A percentile compares a stretch with the other conserved stretches of the same genome.
phyloP scores from a whole-genome alignment of 2,888 invertebrate genomes.

The Eristalis pertinax region DNA sequence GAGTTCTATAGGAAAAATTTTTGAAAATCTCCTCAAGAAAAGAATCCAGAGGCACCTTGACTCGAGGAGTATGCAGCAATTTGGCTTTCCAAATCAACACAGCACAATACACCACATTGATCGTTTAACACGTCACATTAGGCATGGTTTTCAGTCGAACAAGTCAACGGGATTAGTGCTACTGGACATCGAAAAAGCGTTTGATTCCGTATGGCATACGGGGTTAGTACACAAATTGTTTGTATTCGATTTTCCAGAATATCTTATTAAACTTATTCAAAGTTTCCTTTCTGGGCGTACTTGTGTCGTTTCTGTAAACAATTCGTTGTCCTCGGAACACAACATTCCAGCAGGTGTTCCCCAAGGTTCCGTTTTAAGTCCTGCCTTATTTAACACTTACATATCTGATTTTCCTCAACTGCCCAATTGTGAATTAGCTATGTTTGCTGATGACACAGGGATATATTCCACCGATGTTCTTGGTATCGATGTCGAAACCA shows the following conservation, averaged over 20 bases:
- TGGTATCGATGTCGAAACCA: neutral
- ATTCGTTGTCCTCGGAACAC: neutral
- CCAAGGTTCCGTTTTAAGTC: slow-evolving; percentile 17
- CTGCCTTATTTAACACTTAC: slow-evolving; percentile 2
- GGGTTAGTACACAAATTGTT: neutral
- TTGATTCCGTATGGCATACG: neutral
- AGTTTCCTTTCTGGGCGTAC: neutral
- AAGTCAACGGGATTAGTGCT: neutral
- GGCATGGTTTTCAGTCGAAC: neutral
- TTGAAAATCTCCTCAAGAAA: neutral
- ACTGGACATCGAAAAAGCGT: neutral
- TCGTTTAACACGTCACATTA: neutral
- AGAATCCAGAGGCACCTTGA: neutral
- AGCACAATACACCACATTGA: neutral
- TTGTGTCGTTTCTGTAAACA: neutral
- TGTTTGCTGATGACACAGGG: slow-evolving; percentile 27
- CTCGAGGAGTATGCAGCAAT: neutral
- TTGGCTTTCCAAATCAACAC: too few relatives aligned
- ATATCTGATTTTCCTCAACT: slow-evolving; percentile 6
- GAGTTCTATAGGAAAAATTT: neutral
- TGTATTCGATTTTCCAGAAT: neutral
- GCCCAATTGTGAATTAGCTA: slow-evolving; percentile 28
- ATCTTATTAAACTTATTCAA: neutral
- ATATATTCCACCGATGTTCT: neutral
- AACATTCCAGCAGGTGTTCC: slow-evolving; percentile 3